Percentiles rank a stretch among this genome's conserved stretches.
These are phyloP conservation scores for Aphrocallistes beatrix DNA, from an alignment of 37 sponge, comb jelly and placozoan genomes.

Conservation along the genomic window DNA sequence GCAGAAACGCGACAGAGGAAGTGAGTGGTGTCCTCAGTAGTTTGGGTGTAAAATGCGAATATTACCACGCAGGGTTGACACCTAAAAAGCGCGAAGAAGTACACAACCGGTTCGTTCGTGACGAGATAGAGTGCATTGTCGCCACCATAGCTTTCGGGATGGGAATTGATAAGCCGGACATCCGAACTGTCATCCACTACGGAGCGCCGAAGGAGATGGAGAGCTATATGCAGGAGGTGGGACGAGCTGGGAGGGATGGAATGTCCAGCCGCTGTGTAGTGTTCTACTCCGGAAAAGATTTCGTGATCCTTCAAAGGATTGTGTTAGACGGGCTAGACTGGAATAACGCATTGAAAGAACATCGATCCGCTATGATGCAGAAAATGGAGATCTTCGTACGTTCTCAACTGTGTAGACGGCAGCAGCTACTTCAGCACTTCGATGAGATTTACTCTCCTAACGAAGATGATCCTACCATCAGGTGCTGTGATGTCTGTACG, in stretches of 20 bases:
- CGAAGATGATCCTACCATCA: neutral
- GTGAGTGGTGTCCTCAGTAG: neutral
- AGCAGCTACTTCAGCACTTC: neutral
- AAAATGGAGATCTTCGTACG: neutral
- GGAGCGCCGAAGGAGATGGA: slow-evolving; percentile 6
- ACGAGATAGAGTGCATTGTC: neutral
- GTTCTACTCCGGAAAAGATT: neutral
- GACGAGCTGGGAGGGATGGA: neutral
- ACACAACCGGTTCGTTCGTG: neutral
- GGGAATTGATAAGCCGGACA: neutral
- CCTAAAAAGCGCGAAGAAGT: neutral
- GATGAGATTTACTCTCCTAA: neutral
- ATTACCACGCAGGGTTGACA: neutral
- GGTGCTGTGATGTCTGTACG: neutral
- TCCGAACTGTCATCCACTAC: neutral
- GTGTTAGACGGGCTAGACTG: neutral
- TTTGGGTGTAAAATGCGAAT: neutral
- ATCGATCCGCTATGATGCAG: neutral
- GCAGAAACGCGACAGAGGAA: slow-evolving; percentile 5
- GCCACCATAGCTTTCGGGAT: neutral
- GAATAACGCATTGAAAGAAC: neutral
- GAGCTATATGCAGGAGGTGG: slow-evolving; percentile 3
- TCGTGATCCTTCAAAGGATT: neutral
- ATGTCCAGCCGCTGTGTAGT: neutral
- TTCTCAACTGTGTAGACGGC: neutral